phyloP scores from a whole-genome alignment of 2,113 vertebrate species.

The Pachycephala philippinensis region DNA sequence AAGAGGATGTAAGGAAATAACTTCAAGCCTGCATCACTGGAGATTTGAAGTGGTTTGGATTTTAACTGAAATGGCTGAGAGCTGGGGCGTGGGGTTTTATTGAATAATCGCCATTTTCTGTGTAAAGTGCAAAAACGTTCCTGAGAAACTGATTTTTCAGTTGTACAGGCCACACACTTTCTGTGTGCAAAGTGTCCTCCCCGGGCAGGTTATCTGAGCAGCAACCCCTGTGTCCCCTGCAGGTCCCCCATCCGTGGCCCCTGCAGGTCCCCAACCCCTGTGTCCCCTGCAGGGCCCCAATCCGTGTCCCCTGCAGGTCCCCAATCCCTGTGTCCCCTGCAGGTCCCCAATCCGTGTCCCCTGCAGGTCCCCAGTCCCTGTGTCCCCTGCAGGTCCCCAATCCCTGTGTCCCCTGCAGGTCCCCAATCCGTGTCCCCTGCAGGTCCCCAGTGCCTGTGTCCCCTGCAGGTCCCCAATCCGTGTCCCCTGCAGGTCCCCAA shows the following conservation, averaged over 20 bases:
- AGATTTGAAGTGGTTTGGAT: background rate
- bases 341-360: too few relatives aligned
- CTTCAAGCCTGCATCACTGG: background rate
- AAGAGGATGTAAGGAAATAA: background rate
- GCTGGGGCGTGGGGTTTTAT: background rate
- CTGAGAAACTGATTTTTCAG: background rate
- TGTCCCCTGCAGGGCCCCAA: too few relatives aligned
- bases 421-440: too few relatives aligned
- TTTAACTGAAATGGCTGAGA: background rate
- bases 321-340: too few relatives aligned
- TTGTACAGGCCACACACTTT: background rate
- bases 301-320: too few relatives aligned
- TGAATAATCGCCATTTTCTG: background rate
- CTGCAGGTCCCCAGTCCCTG: too few relatives aligned
- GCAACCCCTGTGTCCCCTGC: background rate
- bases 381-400: too few relatives aligned
- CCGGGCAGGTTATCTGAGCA: rapidly evolving
- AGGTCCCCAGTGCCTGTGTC: too few relatives aligned
- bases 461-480: too few relatives aligned
- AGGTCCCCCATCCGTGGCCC: too few relatives aligned
- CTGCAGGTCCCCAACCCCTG: background rate
- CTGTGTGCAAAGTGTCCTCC: rapidly evolving
- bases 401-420: too few relatives aligned
- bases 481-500: too few relatives aligned
- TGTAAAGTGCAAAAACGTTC: background rate